phyloP scores from a whole-genome alignment of 1,140 invertebrate species.

The Calycopis cecrops region DNA sequence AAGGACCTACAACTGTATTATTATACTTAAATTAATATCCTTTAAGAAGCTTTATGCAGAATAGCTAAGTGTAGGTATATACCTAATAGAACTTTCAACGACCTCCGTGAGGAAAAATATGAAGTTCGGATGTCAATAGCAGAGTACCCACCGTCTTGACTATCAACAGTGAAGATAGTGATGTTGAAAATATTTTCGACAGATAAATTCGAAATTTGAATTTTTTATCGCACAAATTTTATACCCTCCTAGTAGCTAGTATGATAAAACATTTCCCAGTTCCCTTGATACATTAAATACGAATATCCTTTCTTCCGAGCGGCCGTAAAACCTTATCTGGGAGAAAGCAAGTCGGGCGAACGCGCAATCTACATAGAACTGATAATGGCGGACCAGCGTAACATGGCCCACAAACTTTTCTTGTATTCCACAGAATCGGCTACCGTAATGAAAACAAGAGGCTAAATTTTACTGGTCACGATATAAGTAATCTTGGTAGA shows the following conservation, averaged over 20 bases:
- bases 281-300: constrained; percentile 53
- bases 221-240: no score
- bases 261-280: constrained; percentile 33
- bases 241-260: no score
- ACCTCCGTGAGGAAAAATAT: no score
- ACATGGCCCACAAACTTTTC: constrained; percentile 37
- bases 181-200: background rate
- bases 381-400: constrained; percentile 60
- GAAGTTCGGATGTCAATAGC: no score
- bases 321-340: constrained; percentile 66
- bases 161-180: constrained; percentile 12
- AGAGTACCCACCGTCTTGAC: no score
- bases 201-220: background rate
- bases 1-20: no score
- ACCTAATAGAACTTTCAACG: no score
- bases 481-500: constrained; percentile 68
- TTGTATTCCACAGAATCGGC: constrained; percentile 22
- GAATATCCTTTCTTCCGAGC: constrained; percentile 70
- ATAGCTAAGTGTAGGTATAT: no score
- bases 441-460: constrained; percentile 51
- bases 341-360: constrained; percentile 64
- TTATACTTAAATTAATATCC: no score
- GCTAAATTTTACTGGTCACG: constrained; percentile 44
- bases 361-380: constrained; percentile 70
- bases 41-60: no score